A percentile compares a stretch with the other conserved stretches of the same genome.
phyloP scores from a whole-genome alignment of 2,113 vertebrate genomes.

The Leptobrachium ailaonicum region DNA sequence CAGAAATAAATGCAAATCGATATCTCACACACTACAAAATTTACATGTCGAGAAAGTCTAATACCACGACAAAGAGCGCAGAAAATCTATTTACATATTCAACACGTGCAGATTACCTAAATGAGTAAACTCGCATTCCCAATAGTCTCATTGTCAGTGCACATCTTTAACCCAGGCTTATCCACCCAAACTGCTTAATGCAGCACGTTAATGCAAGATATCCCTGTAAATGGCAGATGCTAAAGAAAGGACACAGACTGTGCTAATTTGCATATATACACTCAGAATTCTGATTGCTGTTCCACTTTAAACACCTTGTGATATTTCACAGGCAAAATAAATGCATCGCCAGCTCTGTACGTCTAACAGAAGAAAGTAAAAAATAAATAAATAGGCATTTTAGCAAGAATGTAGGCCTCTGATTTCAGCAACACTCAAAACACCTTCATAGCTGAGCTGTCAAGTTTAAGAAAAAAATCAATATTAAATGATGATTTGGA shows the following conservation, averaged over 20 bases:
- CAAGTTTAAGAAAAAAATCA: conserved; percentile 15
- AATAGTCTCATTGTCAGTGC: conserved; percentile 37
- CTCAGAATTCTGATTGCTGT: conserved; percentile 33
- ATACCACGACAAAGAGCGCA: conserved; percentile 31
- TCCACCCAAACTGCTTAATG: conserved; percentile 39
- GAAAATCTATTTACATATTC: conserved; percentile 12
- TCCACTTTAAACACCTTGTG: conserved; percentile 12
- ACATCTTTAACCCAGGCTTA: conserved; percentile 41
- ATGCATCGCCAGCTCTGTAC: background rate
- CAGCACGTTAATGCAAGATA: conserved; percentile 42
- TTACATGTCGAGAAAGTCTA: background rate
- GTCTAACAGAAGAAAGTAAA: background rate
- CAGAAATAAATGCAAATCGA: no score
- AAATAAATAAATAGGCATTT: background rate
- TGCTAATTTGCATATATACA: conserved; percentile 41
- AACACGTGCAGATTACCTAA: conserved; percentile 28
- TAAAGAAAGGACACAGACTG: conserved; percentile 34
- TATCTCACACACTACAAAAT: no score
- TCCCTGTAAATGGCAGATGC: conserved; percentile 44
- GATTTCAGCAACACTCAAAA: conserved; percentile 18
- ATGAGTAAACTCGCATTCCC: conserved; percentile 26
- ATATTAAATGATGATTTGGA: background rate
- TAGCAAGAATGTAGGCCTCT: conserved; percentile 7
- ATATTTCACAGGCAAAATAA: conserved; percentile 16
- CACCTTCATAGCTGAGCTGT: background rate